Conservation (phyloP, 2,888 invertebrate genomes). For the Nineta flava region DNA sequence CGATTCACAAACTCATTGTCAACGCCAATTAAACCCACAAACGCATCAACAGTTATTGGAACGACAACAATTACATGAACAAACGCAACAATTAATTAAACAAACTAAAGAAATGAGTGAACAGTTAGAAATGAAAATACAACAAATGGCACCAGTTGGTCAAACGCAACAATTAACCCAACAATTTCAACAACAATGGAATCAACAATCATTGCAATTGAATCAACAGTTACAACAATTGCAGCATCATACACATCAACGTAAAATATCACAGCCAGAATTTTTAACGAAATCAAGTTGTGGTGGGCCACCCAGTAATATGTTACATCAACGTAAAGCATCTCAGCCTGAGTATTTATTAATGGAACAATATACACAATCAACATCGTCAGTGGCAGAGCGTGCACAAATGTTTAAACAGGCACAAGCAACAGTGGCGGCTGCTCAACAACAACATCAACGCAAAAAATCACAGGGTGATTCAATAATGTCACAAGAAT, state of each 20-base stretch:
- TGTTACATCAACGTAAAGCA: slow-evolving; percentile 22
- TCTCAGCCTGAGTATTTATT: slow-evolving; percentile 22
- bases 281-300: slow-evolving; percentile 8
- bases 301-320: slow-evolving; percentile 1
- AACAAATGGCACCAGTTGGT: background rate
- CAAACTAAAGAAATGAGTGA: slow-evolving; percentile 2
- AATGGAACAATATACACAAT: slow-evolving; percentile 13
- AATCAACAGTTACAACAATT: slow-evolving; percentile 1
- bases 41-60: background rate
- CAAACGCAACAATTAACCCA: slow-evolving; percentile 2
- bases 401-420: slow-evolving; percentile 15
- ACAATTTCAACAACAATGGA: slow-evolving; percentile 3
- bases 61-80: slow-evolving; percentile 2
- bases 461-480: slow-evolving; percentile 23
- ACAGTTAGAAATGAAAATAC: slow-evolving; percentile 1
- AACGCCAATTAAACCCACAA: background rate
- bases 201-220: background rate
- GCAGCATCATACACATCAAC: slow-evolving; percentile 4
- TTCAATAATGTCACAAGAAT: slow-evolving; percentile 13
- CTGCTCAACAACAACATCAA: slow-evolving; percentile 18
- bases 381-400: slow-evolving; percentile 15
- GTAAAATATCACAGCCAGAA: slow-evolving; percentile 7
- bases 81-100: slow-evolving; percentile 1
- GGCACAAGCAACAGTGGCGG: slow-evolving; percentile 7
- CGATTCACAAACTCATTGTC: background rate